Conservation (phyloP, 2,888 invertebrate genomes). For the Unio delphinus region DNA sequence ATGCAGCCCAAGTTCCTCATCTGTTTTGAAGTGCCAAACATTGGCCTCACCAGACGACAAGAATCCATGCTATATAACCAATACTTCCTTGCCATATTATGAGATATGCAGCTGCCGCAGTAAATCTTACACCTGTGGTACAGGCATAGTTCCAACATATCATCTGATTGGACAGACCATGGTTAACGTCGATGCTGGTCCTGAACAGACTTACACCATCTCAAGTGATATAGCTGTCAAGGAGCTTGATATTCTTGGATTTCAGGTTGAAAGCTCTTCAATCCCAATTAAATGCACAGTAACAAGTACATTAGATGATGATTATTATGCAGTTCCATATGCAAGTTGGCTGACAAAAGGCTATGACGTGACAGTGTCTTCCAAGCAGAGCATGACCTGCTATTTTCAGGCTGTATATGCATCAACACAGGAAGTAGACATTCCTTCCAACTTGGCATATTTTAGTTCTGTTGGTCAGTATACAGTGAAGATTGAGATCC, state of each 20-base stretch:
- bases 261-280: slow-evolving; percentile 27
- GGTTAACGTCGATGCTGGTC: slow-evolving; percentile 20
- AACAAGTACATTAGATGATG: slow-evolving; percentile 26
- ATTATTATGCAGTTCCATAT: slow-evolving; percentile 8
- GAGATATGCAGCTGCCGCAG: slow-evolving; percentile 47
- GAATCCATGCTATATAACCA: slow-evolving; percentile 39
- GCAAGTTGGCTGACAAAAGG: slow-evolving; percentile 20
- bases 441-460: slow-evolving; percentile 32
- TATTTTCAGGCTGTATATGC: slow-evolving; percentile 43
- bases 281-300: slow-evolving; percentile 33
- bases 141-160: slow-evolving; percentile 27
- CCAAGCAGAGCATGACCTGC: slow-evolving; percentile 21
- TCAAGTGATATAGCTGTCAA: slow-evolving; percentile 26
- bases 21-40: neutral
- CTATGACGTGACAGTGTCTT: slow-evolving; percentile 5
- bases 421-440: slow-evolving; percentile 8
- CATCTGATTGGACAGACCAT: slow-evolving; percentile 23
- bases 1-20: neutral
- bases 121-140: slow-evolving; percentile 11
- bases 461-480: slow-evolving; percentile 31
- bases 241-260: slow-evolving; percentile 45
- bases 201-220: slow-evolving; percentile 15
- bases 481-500: slow-evolving; percentile 20
- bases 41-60: slow-evolving; percentile 2
- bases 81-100: slow-evolving; percentile 33